Base-by-base conservation (phyloP, 2,888 invertebrate species). In the Morpho helenor region DNA sequence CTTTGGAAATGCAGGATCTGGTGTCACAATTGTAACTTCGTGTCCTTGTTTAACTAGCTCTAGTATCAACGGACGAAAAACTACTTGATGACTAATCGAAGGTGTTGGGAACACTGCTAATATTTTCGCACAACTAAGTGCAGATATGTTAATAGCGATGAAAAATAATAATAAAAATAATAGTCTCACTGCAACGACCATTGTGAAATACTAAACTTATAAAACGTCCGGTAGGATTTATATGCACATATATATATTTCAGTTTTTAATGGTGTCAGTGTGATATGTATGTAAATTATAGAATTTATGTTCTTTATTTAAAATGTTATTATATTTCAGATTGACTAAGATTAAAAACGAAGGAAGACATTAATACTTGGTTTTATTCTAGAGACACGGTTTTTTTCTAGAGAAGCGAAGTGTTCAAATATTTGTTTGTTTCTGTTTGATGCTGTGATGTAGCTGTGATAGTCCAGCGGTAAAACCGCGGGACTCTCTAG, bases 31-130 rank as follows among this genome's bases (percentile, higher is more conserved):
- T 0, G 75, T 73, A 0, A 88, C 56, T 44, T 85, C 70, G 59
- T 90, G 87, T 2, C 87, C 87, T 16, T 75, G 64, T 49, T 60
- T 67, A 0, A 71, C 73, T n/a, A 88, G 63, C 39, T 77, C 79
- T n/a, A 74, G 66, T 8, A 76, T 72, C 0, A 87, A 53, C 7
- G 73, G 68, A n/a, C 71, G 79, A 75, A 72, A 70, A 0, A 64
- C 64, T 7, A 60, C 22, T 61, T 66, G 66, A 56, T 68, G 65
- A 59, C 90, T 91, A 40, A 87, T 76, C 0, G 80, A 79, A 0
- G 82, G 74, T 2, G 68, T 65, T 1, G 82, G 71, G 42, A 79
- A 66, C 0, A 83, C 65, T 0, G 69, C 77, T 31, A 86, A 59
- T 51, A 85, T 84, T 59, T 68, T 73, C 2, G 75, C 76, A 50